Conservation (phyloP, 1,140 invertebrate genomes). For the Pinna nobilis region DNA sequence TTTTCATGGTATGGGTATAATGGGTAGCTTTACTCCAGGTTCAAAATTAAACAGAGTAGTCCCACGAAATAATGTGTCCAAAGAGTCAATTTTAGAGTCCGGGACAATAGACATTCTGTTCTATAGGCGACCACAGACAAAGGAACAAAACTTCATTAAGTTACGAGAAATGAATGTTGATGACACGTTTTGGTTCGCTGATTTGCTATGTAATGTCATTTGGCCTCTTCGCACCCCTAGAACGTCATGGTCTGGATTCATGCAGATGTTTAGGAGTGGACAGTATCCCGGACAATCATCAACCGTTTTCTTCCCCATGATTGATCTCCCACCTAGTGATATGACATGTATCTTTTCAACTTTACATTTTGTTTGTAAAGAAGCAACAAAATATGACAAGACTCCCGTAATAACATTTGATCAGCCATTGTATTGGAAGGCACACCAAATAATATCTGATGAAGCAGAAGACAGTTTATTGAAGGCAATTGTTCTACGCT, state of each 20-base stretch:
- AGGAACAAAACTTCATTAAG: not conserved
- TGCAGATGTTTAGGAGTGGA: conserved; percentile 40
- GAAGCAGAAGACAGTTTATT: conserved; percentile 37
- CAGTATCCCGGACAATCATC: conserved; percentile 49
- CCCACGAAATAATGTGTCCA: conserved; percentile 21
- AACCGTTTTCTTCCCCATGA: conserved; percentile 55
- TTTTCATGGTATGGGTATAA: conserved; percentile 66
- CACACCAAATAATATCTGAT: conserved; percentile 29
- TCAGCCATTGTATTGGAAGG: conserved; percentile 60
- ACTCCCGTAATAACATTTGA: conserved; percentile 61
- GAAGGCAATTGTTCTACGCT: conserved; percentile 37
- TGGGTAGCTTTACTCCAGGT: conserved; percentile 53
- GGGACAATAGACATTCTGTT: conserved; percentile 40
- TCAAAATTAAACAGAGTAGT: conserved; percentile 4
- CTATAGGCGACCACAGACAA: conserved; percentile 8
- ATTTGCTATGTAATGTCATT: conserved; percentile 34
- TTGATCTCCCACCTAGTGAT: conserved; percentile 60
- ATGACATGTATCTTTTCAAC: conserved; percentile 59
- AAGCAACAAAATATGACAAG: conserved; percentile 31
- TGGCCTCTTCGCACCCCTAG: conserved; percentile 15
- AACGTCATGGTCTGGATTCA: conserved; percentile 29
- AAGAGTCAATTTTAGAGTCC: conserved; percentile 13
- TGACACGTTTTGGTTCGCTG: conserved; percentile 11
- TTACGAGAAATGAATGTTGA: not conserved
- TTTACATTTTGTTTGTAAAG: conserved; percentile 49